These are phyloP conservation scores for Cecidostiba fungosa DNA, from an alignment of 2,888 invertebrate species.

Conservation along the genomic window DNA sequence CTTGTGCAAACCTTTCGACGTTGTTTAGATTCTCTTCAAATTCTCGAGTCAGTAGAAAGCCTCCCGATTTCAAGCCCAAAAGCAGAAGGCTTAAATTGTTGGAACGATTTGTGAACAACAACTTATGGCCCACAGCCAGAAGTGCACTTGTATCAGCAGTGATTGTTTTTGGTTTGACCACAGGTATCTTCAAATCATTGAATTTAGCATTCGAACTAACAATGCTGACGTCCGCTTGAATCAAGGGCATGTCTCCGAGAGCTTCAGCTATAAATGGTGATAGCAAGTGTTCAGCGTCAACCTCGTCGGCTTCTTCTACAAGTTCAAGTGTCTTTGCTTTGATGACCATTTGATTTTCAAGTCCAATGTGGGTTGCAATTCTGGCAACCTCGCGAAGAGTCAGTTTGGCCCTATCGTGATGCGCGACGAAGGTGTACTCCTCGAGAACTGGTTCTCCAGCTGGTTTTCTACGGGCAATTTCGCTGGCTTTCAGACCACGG, in stretches of 20 bases:
- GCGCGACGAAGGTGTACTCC: constrained; percentile 82
- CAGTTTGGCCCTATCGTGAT: constrained; percentile 74
- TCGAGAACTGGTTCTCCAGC: constrained; percentile 82
- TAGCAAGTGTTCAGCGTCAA: constrained; percentile 76
- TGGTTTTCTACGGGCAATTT: constrained; percentile 81
- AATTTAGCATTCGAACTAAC: constrained; percentile 76
- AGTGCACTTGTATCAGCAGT: constrained; percentile 81
- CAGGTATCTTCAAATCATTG: constrained; percentile 75
- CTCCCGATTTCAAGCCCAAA: constrained; percentile 64
- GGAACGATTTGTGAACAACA: constrained; percentile 73
- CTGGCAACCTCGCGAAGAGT: constrained; percentile 72
- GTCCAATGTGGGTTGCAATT: constrained; percentile 80
- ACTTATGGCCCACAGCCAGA: constrained; percentile 81
- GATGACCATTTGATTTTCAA: constrained; percentile 80
- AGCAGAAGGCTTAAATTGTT: constrained; percentile 65
- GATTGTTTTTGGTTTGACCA: constrained; percentile 84
- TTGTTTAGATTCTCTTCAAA: constrained; percentile 39
- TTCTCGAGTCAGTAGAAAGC: constrained; percentile 74
- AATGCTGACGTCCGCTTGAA: constrained; percentile 85
- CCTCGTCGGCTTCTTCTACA: constrained; percentile 70
- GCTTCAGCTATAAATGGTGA: constrained; percentile 83
- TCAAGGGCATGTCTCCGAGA: constrained; percentile 86
- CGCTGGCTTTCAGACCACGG: constrained; percentile 82
- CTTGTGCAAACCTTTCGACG: constrained; percentile 81
- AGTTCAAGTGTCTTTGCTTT: constrained; percentile 77